Base-by-base conservation (phyloP, 2,797 vertebrate species). In the Myotis daubentonii region DNA sequence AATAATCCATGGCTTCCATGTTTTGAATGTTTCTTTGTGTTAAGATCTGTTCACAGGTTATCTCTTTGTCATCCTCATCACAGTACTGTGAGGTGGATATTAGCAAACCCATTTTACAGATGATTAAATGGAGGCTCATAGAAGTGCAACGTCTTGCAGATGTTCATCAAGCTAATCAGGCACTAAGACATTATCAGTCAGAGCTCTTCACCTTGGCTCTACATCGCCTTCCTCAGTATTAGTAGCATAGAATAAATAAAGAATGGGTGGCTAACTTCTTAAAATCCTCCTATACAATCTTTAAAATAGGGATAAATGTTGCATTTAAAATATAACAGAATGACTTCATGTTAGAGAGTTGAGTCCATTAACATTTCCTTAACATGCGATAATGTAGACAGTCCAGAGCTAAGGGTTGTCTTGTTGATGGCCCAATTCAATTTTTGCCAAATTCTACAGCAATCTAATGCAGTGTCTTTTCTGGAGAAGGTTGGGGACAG, bases 261-360 rank as follows among this genome's bases (percentile, higher is more conserved):
- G 41, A 87, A 87, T 47, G 16, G 6, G 22, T 86, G 55, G 4
- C 25, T 90, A 88, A 66, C 30, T 89, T 93, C 66, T 70, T 66
- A 47, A 95, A 82, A 65, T 44, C 49, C 57, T 76, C 25, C 28
- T 47, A 10, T 38, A 15, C 8, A 53, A 81, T 13, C 75, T 94
- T 82, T 79, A 80, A 91, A 87, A 93, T 72, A 60, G 30, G 10
- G 79, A 68, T 90, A 74, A 74, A 87, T 84, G 28, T 89, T 95
- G 41, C 22, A 12, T 79, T 23, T 33, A n/a, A 83, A 79, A 93
- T 74, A 76, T 20, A 86, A 15, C 62, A 71, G 33, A 68, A 85
- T 79, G 44, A 71, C n/a, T 85, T 22, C 8, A 0, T 55, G 5
- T 85, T 89, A 13, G 33, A 80, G 7, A 8, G 16, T 12, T 33